Percentiles rank a stretch among this genome's conserved stretches.
phyloP scores from a whole-genome alignment of 2,888 invertebrate species.

The Trilocha varians region DNA sequence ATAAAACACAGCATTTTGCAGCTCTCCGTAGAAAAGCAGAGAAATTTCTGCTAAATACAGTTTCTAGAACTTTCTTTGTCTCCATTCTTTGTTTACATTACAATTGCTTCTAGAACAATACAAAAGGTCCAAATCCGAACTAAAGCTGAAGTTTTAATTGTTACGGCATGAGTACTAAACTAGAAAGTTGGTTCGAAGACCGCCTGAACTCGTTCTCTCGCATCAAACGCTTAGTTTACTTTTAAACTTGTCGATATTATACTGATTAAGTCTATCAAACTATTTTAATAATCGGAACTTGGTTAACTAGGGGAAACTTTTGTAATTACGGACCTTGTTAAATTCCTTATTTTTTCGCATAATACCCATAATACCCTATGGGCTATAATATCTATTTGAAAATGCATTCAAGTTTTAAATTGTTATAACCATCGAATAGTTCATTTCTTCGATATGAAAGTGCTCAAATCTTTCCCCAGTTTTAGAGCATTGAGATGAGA shows the following conservation, averaged over 20 bases:
- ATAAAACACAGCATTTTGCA: conserved; percentile 38
- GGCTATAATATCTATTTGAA: no score
- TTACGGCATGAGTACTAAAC: conserved; percentile 46
- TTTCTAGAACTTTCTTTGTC: conserved; percentile 52
- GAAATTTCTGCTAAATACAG: conserved; percentile 56
- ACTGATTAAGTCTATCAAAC: conserved; percentile 1
- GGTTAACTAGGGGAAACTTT: no score
- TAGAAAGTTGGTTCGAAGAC: conserved; percentile 23
- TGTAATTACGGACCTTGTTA: no score
- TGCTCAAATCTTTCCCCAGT: no score
- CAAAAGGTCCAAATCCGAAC: conserved; percentile 55
- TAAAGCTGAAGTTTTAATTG: conserved; percentile 65
- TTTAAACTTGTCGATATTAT: conserved; percentile 10
- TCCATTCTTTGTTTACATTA: conserved; percentile 54
- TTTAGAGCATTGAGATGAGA: no score
- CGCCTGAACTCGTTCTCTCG: conserved; percentile 33
- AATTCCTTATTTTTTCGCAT: no score
- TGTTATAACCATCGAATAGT: no score
- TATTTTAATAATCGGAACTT: conserved; percentile 4
- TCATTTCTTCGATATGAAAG: no score
- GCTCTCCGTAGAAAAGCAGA: conserved; percentile 30
- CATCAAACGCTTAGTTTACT: conserved; percentile 25
- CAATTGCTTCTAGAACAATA: conserved; percentile 51
- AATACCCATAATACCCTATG: no score
- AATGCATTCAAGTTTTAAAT: no score